These are phyloP conservation scores for Epinephelus coioides DNA, from an alignment of 2,797 vertebrate species.

Conservation along the genomic window DNA sequence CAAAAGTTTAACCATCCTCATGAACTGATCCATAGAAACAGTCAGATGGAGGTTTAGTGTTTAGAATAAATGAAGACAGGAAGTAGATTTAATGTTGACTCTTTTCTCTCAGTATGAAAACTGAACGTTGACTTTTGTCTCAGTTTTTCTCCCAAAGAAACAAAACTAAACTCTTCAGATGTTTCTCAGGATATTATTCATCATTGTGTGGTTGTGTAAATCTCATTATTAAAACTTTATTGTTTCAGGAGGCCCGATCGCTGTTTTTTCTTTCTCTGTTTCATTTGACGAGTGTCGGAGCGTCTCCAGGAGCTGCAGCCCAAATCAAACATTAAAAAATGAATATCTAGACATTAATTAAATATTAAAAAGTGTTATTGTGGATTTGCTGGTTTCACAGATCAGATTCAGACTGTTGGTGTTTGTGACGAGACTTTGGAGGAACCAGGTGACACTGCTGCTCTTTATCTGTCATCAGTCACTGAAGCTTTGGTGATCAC, in stretches of 20 bases:
- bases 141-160: too few species aligned
- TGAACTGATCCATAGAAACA: neutral
- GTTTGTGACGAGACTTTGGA: conserved; percentile 19
- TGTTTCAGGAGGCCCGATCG: conserved; percentile 41
- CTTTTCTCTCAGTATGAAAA: neutral
- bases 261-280: conserved; percentile 15
- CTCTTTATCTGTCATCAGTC: conserved; percentile 52
- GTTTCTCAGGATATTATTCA: conserved; percentile 29
- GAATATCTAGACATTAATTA: conserved; percentile 8
- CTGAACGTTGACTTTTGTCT: conserved; percentile 8
- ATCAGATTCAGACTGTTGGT: conserved; percentile 22
- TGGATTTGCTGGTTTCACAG: conserved; percentile 13
- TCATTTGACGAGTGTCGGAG: conserved; percentile 22
- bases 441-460: conserved; percentile 57
- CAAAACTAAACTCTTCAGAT: too few species aligned
- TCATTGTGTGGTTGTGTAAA: conserved; percentile 45
- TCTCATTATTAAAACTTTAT: conserved; percentile 55
- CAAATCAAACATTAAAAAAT: conserved; percentile 21
- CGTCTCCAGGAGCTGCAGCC: conserved; percentile 6
- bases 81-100: neutral
- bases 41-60: neutral
- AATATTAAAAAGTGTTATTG: conserved; percentile 15
- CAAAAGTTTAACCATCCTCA: neutral
- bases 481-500: conserved; percentile 45
- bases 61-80: neutral